phyloP scores from a whole-genome alignment of 2,113 vertebrate genomes.

The Tamias sibiricus region DNA sequence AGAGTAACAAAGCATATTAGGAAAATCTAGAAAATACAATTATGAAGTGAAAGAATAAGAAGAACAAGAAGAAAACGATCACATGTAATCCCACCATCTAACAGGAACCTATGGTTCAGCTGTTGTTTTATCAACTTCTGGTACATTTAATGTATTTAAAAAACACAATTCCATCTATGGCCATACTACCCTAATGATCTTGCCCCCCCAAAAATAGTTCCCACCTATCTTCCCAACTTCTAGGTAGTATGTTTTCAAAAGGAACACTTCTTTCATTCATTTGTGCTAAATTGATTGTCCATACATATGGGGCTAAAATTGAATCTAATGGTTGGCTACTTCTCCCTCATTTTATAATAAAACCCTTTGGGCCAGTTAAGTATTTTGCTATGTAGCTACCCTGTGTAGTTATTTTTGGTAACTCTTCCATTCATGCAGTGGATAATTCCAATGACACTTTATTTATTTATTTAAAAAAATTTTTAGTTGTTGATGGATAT shows the following conservation, averaged over 20 bases:
- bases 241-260: not conserved
- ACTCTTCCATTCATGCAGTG: not conserved
- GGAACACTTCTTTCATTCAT: not conserved
- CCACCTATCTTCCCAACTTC: not conserved
- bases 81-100: not conserved
- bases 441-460: not conserved
- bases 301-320: not conserved
- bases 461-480: no score
- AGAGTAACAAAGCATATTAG: not conserved
- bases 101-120: not conserved
- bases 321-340: not conserved
- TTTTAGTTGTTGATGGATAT: no score
- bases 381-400: not conserved
- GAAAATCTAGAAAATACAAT: not conserved
- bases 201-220: not conserved
- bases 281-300: not conserved
- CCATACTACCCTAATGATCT: no score
- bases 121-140: not conserved
- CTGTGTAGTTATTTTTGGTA: not conserved
- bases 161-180: not conserved
- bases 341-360: not conserved
- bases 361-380: not conserved
- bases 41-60: not conserved
- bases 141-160: not conserved
- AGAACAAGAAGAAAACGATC: slow-evolving; percentile 13